Base-by-base conservation (phyloP, 2,888 invertebrate genomes). In the Phalera bucephala region DNA sequence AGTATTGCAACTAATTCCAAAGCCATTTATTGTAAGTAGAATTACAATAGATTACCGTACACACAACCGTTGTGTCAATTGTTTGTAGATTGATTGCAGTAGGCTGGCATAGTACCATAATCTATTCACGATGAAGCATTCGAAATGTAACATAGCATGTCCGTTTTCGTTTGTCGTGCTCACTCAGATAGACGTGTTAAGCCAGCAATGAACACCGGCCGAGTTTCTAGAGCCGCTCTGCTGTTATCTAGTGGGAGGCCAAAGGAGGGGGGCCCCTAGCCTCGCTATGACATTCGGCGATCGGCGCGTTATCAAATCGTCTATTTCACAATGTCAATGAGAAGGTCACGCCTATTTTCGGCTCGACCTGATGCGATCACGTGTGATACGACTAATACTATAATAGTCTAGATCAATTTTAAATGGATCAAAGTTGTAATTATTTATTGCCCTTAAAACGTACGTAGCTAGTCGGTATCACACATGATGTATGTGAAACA, bases 281-380 rank as follows among this genome's bases (percentile, higher is more conserved):
- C 85, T 86, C 83, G 87, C 63, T 65, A 65, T 87, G 88, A 87
- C 88, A 87, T 88, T 88, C 86, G 83, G 74, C 75, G 83, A 78
- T 87, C 85, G 77, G 69, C 66, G 75, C 71, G 83, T 87, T 87
- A 88, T 88, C 88, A 88, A 77, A 76, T 79, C 74, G 80, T 81
- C 83, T 87, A 88, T 89, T 89, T 85, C 88, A 89, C 89, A 89
- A 89, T 89, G 89, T 89, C 89, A 89, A 89, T 88, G 88, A 89
- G 88, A 89, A 89, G 89, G 89, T 86, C 88, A 82, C 78, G 68
- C 73, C 75, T 85, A 84, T 87, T 85, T 86, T 85, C 70, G 83
- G 77, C 67, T 68, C 61, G 70, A 64, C 44, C 50, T 46, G 69
- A 69, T 68, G 64, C 66, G 68, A 70, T 73, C 79, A 81, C 73